phyloP scores from a whole-genome alignment of 2,113 vertebrate genomes.

The Hiodon alosoides region DNA sequence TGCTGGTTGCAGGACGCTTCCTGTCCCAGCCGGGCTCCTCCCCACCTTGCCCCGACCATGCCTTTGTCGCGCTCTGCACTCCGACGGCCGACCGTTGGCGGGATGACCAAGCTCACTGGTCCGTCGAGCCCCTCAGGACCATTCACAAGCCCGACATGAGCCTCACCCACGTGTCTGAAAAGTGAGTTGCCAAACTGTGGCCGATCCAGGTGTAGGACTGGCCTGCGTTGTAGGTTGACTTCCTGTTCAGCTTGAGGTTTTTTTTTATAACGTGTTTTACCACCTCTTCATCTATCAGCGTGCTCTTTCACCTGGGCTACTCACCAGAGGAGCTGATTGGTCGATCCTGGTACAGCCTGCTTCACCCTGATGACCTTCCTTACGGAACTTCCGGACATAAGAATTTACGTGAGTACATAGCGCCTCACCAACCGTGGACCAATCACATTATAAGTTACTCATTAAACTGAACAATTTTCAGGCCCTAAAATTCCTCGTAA shows the following conservation, averaged over 20 bases:
- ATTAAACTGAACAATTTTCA: background rate
- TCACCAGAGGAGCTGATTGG: conserved; percentile 57
- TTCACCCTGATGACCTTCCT: conserved; percentile 68
- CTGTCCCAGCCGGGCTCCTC: background rate
- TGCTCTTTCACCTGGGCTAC: conserved; percentile 67
- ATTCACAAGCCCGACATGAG: conserved; percentile 68
- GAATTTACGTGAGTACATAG: conserved; percentile 59
- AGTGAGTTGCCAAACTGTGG: conserved; percentile 36
- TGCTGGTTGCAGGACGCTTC: conserved; percentile 60
- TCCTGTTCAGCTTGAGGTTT: background rate
- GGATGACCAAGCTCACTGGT: background rate
- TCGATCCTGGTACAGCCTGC: conserved; percentile 74
- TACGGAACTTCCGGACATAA: conserved; percentile 54
- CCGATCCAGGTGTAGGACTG: conserved; percentile 33
- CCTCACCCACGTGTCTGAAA: conserved; percentile 51
- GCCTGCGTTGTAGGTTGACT: background rate
- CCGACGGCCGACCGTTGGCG: conserved; percentile 43
- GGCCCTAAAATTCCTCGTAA: no score
- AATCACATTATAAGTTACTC: background rate
- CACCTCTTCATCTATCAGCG: conserved; percentile 44
- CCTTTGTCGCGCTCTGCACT: conserved; percentile 71
- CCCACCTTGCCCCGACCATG: conserved; percentile 17
- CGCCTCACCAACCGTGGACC: no score
- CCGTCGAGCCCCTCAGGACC: conserved; percentile 54
- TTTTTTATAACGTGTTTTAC: background rate